Percentiles rank a stretch among this genome's conserved stretches.
Conservation (phyloP, 2,888 invertebrate species). For the Idaea aversata region DNA sequence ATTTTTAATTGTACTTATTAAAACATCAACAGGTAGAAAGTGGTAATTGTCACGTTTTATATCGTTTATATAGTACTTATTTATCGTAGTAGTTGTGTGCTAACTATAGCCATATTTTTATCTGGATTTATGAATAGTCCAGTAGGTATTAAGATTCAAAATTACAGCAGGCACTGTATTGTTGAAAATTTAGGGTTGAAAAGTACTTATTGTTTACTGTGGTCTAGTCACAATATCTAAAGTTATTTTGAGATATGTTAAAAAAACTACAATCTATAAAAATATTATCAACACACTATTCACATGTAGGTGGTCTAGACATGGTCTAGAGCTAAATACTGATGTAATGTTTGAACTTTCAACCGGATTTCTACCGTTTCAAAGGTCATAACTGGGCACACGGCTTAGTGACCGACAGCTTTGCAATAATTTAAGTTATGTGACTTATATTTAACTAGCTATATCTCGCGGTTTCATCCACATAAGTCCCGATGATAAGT, state of each 20-base stretch:
- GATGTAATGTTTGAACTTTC: slow-evolving; percentile 31
- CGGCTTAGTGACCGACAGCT: not conserved
- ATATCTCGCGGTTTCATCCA: not conserved
- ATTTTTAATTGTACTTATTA: not conserved
- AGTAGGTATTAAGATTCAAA: slow-evolving; percentile 49
- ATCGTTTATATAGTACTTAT: slow-evolving; percentile 19
- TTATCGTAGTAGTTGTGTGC: slow-evolving; percentile 39
- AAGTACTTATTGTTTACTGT: slow-evolving; percentile 52
- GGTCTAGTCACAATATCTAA: slow-evolving; percentile 59
- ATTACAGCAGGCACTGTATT: slow-evolving; percentile 25
- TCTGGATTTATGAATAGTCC: slow-evolving; percentile 40
- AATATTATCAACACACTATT: slow-evolving; percentile 6
- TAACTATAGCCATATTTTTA: slow-evolving; percentile 31
- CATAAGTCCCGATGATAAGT: not conserved
- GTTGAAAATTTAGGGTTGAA: slow-evolving; percentile 30
- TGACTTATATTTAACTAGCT: not conserved
- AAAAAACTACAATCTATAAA: not conserved
- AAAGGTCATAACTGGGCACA: not conserved
- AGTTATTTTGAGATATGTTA: not conserved
- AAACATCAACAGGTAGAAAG: not conserved
- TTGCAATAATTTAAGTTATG: not conserved
- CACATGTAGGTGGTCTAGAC: slow-evolving; percentile 18
- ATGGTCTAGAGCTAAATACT: slow-evolving; percentile 20
- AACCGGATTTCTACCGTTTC: slow-evolving; percentile 1
- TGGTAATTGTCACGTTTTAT: slow-evolving; percentile 2